phyloP scores from a whole-genome alignment of 1,140 invertebrate species.

The Elysia chlorotica region DNA sequence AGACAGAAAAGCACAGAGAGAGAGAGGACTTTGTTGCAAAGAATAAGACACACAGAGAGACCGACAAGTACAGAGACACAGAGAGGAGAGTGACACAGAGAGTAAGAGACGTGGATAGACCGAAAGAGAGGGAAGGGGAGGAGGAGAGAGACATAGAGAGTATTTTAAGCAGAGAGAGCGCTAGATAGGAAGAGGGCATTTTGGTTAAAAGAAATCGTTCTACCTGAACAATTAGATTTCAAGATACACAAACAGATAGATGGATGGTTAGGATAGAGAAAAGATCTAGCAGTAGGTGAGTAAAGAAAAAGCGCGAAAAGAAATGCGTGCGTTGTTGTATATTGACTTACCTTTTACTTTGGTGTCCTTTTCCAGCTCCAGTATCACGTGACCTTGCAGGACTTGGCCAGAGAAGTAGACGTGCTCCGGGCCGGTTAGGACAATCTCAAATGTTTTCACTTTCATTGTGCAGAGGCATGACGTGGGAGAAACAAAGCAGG shows the following conservation, averaged over 20 bases:
- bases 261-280: no score
- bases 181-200: no score
- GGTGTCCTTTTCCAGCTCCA: conserved; percentile 39
- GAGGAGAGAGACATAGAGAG: no score
- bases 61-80: not conserved
- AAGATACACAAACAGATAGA: not conserved
- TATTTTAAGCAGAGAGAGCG: no score
- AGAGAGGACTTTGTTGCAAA: not conserved
- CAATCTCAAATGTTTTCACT: conserved; percentile 35
- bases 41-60: not conserved
- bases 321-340: no score
- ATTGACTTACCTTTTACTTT: conserved; percentile 39
- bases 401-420: conserved; percentile 41
- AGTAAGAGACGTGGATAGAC: not conserved
- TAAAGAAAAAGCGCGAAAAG: not conserved
- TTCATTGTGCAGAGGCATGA: no score
- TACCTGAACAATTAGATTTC: no score
- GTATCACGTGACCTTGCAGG: conserved; percentile 39
- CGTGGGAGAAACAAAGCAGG: no score
- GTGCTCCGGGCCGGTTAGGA: conserved; percentile 26
- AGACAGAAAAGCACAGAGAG: no score
- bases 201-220: no score
- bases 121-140: conserved; percentile 7
- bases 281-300: no score
- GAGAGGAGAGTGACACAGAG: not conserved